Percentiles rank a stretch among this genome's conserved stretches.
phyloP scores from a whole-genome alignment of 2,797 vertebrate species.

The Echiichthys vipera region DNA sequence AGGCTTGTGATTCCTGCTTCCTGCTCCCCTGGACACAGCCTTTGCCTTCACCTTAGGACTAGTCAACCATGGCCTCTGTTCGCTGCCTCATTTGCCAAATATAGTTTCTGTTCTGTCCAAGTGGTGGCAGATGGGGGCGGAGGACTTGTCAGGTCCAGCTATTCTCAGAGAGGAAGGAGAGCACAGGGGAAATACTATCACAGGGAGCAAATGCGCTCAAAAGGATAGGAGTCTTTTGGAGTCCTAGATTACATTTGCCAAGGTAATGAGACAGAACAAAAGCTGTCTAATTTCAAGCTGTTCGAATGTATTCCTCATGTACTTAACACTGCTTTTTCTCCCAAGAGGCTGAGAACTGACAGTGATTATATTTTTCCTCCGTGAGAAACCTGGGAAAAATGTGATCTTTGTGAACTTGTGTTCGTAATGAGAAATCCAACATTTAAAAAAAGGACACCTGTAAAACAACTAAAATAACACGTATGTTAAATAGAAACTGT shows the following conservation, averaged over 20 bases:
- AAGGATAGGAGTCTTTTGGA: slow-evolving; percentile 54
- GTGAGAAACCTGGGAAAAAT: slow-evolving; percentile 25
- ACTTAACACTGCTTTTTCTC: slow-evolving; percentile 51
- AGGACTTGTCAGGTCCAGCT: slow-evolving; percentile 63
- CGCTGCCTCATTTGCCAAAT: slow-evolving; percentile 75
- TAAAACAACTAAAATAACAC: not conserved
- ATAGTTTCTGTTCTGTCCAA: slow-evolving; percentile 73
- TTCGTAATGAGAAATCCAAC: slow-evolving; percentile 3
- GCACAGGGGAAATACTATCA: slow-evolving; percentile 44
- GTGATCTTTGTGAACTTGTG: slow-evolving; percentile 19
- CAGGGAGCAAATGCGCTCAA: slow-evolving; percentile 35
- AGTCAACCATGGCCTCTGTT: slow-evolving; percentile 64
- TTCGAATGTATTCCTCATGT: slow-evolving; percentile 69
- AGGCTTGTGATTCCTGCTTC: slow-evolving; percentile 48
- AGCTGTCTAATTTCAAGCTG: slow-evolving; percentile 70
- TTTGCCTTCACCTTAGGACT: slow-evolving; percentile 58
- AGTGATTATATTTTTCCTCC: slow-evolving; percentile 43
- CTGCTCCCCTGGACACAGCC: slow-evolving; percentile 50
- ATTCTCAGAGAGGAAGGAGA: slow-evolving; percentile 41
- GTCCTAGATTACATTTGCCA: slow-evolving; percentile 73
- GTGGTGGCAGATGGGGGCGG: slow-evolving; percentile 65
- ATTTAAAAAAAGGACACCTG: not conserved
- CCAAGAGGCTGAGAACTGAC: slow-evolving; percentile 39
- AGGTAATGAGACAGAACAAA: slow-evolving; percentile 79
- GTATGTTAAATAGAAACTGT: not conserved